Conservation (phyloP, 92 coral and sea anemone species). For the Blastomussa wellsi region DNA sequence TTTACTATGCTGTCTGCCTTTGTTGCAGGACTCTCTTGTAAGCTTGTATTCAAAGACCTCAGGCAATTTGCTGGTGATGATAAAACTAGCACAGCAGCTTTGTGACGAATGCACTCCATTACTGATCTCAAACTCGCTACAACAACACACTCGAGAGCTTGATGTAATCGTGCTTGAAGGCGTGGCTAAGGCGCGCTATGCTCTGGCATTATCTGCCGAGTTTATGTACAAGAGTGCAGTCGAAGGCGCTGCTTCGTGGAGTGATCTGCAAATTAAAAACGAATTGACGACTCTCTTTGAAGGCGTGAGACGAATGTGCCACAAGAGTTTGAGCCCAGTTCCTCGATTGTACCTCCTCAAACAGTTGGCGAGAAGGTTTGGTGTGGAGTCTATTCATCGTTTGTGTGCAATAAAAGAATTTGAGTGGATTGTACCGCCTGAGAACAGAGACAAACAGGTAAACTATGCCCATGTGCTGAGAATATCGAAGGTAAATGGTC, state of each 20-base stretch:
- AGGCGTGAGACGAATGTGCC: constrained; percentile 55
- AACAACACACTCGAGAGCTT: constrained; percentile 27
- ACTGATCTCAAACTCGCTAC: constrained; percentile 12
- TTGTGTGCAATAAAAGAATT: constrained; percentile 49
- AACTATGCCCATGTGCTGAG: too few species aligned
- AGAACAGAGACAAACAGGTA: constrained; percentile 45
- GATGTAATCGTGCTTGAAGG: constrained; percentile 64
- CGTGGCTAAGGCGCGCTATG: constrained; percentile 67
- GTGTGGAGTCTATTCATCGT: constrained; percentile 59
- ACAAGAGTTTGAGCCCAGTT: constrained; percentile 45
- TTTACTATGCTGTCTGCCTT: background rate
- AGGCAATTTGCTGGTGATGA: constrained; percentile 37
- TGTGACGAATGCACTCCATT: constrained; percentile 27
- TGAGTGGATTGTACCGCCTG: constrained; percentile 75
- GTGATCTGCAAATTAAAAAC: constrained; percentile 26
- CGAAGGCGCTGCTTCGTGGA: constrained; percentile 26
- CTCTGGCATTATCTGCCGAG: constrained; percentile 56
- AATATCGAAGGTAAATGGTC: too few species aligned
- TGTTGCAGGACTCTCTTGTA: constrained; percentile 55
- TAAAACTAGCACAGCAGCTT: constrained; percentile 54
- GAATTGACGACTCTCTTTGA: constrained; percentile 55
- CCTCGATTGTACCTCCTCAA: constrained; percentile 71
- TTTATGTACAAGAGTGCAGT: constrained; percentile 56
- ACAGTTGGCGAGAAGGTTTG: constrained; percentile 72
- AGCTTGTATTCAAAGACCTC: constrained; percentile 50